Evolutionary conservation across 2,888 invertebrate species (phyloP).

Genomic region (Lepidocyrtoides sp.): DNA sequence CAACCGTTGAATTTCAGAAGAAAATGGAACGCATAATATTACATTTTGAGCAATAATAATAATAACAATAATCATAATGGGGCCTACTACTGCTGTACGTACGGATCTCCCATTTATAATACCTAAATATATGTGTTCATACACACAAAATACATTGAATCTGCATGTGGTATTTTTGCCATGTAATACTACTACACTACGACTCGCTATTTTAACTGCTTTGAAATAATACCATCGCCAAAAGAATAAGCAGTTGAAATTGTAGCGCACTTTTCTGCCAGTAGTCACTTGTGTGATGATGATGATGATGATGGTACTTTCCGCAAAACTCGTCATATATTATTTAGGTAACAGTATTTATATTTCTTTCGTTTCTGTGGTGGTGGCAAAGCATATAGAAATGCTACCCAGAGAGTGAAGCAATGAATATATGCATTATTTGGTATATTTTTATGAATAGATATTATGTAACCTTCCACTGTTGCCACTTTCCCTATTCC

Average conservation of each 20-base stretch:
- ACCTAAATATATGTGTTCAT: neutral
- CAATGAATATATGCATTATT: neutral
- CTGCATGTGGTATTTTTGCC: conserved; percentile 63
- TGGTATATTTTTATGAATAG: conserved; percentile 1
- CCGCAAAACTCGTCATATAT: neutral
- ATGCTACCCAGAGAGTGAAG: too few relatives aligned
- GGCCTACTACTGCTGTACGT: conserved; percentile 24
- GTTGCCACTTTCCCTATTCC: conserved; percentile 60
- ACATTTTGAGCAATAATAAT: conserved; percentile 65
- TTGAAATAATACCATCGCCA: conserved; percentile 27
- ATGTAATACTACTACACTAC: too few relatives aligned
- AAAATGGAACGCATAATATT: conserved; percentile 72
- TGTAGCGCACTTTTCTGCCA: neutral
- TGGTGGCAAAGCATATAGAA: neutral
- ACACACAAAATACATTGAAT: neutral
- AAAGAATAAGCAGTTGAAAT: conserved; percentile 34
- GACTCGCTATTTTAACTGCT: conserved; percentile 30
- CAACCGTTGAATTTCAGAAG: conserved; percentile 35
- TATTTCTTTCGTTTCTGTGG: neutral
- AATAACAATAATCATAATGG: conserved; percentile 76
- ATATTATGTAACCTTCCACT: too few relatives aligned
- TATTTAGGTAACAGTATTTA: conserved; percentile 23
- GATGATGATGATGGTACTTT: neutral
- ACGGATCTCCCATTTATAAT: conserved; percentile 37
- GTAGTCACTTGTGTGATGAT: conserved; percentile 33